Evolutionary conservation across 2,113 vertebrate genomes (phyloP), one percentile per base, ranked within the genome.

Genomic region (Oryzias curvinotus): DNA sequence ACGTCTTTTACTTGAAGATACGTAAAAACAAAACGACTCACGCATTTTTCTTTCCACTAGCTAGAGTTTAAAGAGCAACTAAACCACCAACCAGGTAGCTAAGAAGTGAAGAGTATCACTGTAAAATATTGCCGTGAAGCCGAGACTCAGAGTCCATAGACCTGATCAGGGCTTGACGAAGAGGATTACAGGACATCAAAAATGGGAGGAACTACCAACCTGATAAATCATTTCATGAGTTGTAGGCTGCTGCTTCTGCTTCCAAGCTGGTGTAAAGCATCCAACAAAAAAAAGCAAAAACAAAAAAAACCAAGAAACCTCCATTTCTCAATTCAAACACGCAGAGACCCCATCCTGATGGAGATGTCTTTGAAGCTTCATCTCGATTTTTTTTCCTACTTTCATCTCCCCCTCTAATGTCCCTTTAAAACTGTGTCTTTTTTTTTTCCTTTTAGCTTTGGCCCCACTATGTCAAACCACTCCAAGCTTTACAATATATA

Each of bases 71-170:
- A 36, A 36, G 36, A 12, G 36, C 8, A 36, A 41, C 44, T 67
- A 59, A 17, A 71, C 77, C 80, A 14, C 80, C 83, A 86, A 86
- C 83, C 84, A 19, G 47, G 50, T 57, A 57, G 55, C 59, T 47
- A 5, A 19, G 57, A n/a, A 25, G 68, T 83, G 87, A 94, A 94
- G 95, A 96, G 96, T 96, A 98, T 96, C 95, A 94, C 90, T 90
- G 92, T 93, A 94, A 98, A 98, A 96, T 97, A 98, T 95, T 88
- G 78, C 90, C 87, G 89, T 91, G 65, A 93, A 94, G 95, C 94
- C 93, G 80, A 90, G 92, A 93, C 94, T 91, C 91, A 88, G 90
- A 92, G 92, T 91, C 93, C 91, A 90, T 91, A 91, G 93, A 92
- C 93, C 93, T 91, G 92, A 93, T 92, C 93, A 18, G 87, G 87